Conservation (phyloP, 2,888 invertebrate species). For the Perithous albicinctus region DNA sequence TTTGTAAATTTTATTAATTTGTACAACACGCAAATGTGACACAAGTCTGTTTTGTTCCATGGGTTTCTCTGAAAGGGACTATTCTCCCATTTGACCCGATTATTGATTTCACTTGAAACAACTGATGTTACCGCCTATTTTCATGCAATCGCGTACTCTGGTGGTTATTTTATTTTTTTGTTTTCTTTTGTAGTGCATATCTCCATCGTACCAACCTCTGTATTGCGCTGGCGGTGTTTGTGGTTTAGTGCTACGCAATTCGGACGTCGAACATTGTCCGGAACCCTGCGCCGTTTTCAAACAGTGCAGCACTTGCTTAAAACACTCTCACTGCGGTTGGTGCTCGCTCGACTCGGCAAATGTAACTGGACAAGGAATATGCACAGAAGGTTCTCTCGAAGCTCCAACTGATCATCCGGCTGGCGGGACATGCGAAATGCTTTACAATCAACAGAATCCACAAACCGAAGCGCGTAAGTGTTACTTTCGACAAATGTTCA, state of each 20-base stretch:
- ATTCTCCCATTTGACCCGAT: background rate
- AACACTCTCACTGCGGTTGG: conserved; percentile 97
- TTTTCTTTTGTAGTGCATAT: conserved; percentile 88
- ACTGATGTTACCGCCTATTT: background rate
- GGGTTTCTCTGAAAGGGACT: no score
- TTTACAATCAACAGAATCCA: conserved; percentile 82
- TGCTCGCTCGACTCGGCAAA: conserved; percentile 89
- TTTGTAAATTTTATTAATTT: no score
- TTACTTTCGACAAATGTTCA: background rate
- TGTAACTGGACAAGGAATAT: conserved; percentile 91
- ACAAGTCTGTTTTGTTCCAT: no score
- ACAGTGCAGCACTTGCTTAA: conserved; percentile 94
- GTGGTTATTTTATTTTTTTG: background rate
- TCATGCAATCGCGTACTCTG: background rate
- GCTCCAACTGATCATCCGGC: conserved; percentile 88
- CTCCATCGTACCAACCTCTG: conserved; percentile 93
- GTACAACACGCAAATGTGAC: no score
- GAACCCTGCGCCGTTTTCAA: conserved; percentile 93
- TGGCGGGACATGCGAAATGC: conserved; percentile 85
- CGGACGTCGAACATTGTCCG: conserved; percentile 90
- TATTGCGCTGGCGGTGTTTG: conserved; percentile 97
- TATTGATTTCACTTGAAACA: background rate
- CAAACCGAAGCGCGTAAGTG: conserved; percentile 74
- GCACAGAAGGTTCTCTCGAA: conserved; percentile 92
- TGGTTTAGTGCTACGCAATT: conserved; percentile 91